Evolutionary conservation across 2,113 vertebrate species (phyloP), one percentile per base, ranked within the genome.

Genomic region (Diphyllodes magnificus): DNA sequence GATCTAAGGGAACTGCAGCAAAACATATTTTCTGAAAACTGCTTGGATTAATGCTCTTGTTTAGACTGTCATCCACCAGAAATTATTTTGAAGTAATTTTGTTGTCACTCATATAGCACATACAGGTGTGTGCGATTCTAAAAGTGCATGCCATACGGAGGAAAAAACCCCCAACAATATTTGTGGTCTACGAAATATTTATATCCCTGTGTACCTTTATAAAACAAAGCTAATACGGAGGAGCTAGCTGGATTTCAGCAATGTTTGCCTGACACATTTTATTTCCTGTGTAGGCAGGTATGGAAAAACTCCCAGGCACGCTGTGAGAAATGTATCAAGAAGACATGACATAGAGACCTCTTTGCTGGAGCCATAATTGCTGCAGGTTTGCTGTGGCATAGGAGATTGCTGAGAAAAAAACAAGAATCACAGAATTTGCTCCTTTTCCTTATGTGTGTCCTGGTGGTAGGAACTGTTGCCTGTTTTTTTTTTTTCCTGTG

Each of bases 51-150:
- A 80, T 54, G 24, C 5, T 59, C 28, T 63, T 81, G 19, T 73
- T 91, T 75, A 77, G 31, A 54, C 5, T 78, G 30, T 11, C 4
- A 7, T 19, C 21, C 61, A 27, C 5, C 31, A 82, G 57, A 89
- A 87, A 65, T 69, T 45, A 64, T 39, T 79, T 53, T 64, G 25
- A 95, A 84, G 19, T 17, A 81, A 76, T 57, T 72, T 33, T 85
- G 16, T 42, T 72, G 51, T 13, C 17, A 35, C 9, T 44, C 4
- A 0, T 20, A 75, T 9, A 80, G 8, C 14, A 35, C 0, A 1
- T 35, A 79, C 6, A 72, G 5, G 6, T 79, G 25, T 73, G 51
- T n/a, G 39, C 66, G 24, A 30, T 50, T 70, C 71, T 69, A 76
- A 37, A 40, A 33, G 9, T 44, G 13, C 44, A 65, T 33, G 15